A percentile compares a stretch with the other conserved stretches of the same genome.
Evolutionary conservation across 2,113 vertebrate genomes (phyloP).

Genomic region (Pteruthius melanotis): DNA sequence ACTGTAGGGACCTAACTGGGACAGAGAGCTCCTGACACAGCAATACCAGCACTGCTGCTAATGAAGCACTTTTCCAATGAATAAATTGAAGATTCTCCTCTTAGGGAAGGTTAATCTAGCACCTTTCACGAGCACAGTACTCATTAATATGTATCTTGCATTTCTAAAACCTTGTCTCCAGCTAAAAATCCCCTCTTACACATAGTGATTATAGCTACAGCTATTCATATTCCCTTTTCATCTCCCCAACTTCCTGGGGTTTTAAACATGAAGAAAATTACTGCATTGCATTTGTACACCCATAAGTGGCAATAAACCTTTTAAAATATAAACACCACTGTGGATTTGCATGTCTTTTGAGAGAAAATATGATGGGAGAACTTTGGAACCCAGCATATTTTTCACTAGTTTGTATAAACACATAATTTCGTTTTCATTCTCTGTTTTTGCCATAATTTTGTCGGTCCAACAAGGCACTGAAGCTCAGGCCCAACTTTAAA

Average conservation of each 20-base stretch:
- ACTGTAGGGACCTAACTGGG: not conserved
- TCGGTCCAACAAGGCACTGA: not conserved
- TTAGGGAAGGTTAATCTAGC: not conserved
- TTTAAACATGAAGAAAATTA: not conserved
- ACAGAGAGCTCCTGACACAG: not conserved
- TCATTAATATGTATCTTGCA: not conserved
- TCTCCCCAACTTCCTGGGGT: not conserved
- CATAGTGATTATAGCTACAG: not conserved
- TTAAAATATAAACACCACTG: not conserved
- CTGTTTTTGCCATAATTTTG: not conserved
- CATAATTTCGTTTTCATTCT: not conserved
- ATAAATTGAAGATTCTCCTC: not conserved
- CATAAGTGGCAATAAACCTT: not conserved
- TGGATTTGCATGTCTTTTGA: not conserved
- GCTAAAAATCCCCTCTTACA: not conserved
- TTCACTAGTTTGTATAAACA: not conserved
- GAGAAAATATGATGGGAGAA: not conserved
- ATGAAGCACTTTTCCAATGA: not conserved
- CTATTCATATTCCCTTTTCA: not conserved
- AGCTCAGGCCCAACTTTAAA: not conserved
- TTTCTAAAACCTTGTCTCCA: not conserved
- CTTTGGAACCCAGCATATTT: not conserved
- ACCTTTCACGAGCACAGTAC: not conserved
- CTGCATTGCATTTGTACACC: not conserved
- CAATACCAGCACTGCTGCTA: not conserved